Evolutionary conservation across 2,888 invertebrate species (phyloP), one percentile per base, ranked within the genome.

Genomic region (Diarsia dahlii): DNA sequence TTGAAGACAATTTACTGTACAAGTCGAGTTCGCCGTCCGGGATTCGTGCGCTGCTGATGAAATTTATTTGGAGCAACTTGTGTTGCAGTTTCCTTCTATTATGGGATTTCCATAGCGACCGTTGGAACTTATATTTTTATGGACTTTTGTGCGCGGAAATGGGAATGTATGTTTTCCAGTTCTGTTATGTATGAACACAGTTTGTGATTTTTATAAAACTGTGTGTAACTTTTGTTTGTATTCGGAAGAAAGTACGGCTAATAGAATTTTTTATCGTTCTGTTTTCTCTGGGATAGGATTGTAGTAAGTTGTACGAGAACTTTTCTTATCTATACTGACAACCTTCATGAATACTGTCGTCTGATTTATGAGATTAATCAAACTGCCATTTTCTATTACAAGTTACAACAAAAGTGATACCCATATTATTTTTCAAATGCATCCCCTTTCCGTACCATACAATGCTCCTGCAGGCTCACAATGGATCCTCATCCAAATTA

Each of bases 1-100:
- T 95, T 95, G 95, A 96, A 96, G 96, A 96, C 96, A 96, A 96
- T 96, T 96, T 95, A 96, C 95, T 93, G 95, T 92, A 93, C 94
- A 93, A 94, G 94, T 93, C 91, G 93, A 93, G 92, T 91, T 89
- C 89, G 89, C 91, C 92, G 91, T 93, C 91, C 93, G 93, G 95
- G 94, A 94, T 94, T 93, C 93, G 93, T 92, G 91, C 92, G 85
- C 91, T 93, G 85, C 91, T 93, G 94, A 94, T 94, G 94, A 95
- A 95, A 95, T 95, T 96, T 96, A 95, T 95, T 95, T 94, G 93
- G 92, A 93, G 91, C 91, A 93, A 94, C 92, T 92, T 91, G 89
- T 91, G 92, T 92, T 91, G 92, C 92, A 92, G 90, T 91, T 89
- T 89, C 87, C 89, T 87, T 85, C 90, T 91, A 91, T 90, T 93